These are phyloP conservation scores for Lottia scabra DNA, from an alignment of 2,888 invertebrate species.

Conservation along the genomic window DNA sequence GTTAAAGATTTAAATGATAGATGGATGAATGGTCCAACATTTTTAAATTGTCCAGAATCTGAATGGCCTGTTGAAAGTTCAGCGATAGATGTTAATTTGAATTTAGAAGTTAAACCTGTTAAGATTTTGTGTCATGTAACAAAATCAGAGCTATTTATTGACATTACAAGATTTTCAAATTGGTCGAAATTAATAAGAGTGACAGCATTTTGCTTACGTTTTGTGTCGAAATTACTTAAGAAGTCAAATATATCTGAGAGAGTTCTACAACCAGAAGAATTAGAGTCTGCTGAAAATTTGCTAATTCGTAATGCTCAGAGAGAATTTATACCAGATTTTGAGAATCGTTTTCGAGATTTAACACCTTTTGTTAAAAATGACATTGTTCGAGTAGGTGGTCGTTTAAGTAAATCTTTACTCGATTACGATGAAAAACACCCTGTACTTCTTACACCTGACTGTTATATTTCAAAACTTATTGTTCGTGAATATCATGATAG, in stretches of 20 bases:
- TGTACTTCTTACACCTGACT: neutral
- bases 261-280: neutral
- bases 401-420: slow-evolving; percentile 7
- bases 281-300: slow-evolving; percentile 1
- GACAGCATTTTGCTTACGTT: slow-evolving; percentile 11
- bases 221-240: neutral
- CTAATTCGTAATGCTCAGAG: slow-evolving; percentile 4
- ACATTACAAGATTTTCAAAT: slow-evolving; percentile 6
- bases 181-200: slow-evolving; percentile 12
- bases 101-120: neutral
- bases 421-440: slow-evolving; percentile 10
- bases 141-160: neutral
- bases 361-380: slow-evolving; percentile 8
- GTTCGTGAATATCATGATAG: slow-evolving; percentile 2
- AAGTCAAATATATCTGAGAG: neutral
- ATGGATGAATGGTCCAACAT: slow-evolving; percentile 19
- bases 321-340: neutral
- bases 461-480: slow-evolving; percentile 2
- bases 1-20: slow-evolving; percentile 1
- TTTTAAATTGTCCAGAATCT: slow-evolving; percentile 2
- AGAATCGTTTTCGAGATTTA: neutral
- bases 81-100: neutral
- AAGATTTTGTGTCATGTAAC: neutral
- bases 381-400: slow-evolving; percentile 14
- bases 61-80: slow-evolving; percentile 4